Evolutionary conservation across 2,113 vertebrate genomes (phyloP).

Genomic region (Cebidichthys violaceus): DNA sequence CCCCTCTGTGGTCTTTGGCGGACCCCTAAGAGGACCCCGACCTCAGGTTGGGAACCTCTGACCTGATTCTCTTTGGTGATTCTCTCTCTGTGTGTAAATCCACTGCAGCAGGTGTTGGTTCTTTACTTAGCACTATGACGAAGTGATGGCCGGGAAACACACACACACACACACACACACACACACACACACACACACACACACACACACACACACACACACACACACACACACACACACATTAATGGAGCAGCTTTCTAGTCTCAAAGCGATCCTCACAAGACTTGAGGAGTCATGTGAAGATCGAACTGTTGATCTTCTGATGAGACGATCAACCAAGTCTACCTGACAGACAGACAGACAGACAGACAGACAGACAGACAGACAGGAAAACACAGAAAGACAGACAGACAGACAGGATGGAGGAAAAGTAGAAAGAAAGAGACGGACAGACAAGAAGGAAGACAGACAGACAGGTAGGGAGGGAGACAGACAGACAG

Average conservation of each 20-base stretch:
- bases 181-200: not conserved
- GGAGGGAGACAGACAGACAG: no score
- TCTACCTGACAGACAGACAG: constrained; percentile 9
- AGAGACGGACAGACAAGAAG: not conserved
- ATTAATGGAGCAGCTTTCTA: no score
- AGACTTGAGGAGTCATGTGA: no score
- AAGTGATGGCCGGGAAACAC: not conserved
- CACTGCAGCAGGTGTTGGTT: constrained; percentile 51
- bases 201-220: not conserved
- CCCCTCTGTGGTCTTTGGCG: no score
- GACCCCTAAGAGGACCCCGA: no score
- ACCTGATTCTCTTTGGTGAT: not conserved
- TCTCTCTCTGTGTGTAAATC: constrained; percentile 25
- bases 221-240: not conserved
- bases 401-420: not conserved
- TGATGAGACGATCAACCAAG: no score
- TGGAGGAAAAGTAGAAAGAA: no score
- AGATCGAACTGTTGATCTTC: no score
- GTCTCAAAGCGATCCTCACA: no score
- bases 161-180: not conserved
- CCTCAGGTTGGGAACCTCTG: no score
- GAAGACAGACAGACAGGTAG: not conserved
- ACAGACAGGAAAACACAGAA: not conserved
- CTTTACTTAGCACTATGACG: constrained; percentile 56
- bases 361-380: not conserved